Conservation (phyloP, 2,113 vertebrate species). For the Dunckerocampus dactyliophorus region DNA sequence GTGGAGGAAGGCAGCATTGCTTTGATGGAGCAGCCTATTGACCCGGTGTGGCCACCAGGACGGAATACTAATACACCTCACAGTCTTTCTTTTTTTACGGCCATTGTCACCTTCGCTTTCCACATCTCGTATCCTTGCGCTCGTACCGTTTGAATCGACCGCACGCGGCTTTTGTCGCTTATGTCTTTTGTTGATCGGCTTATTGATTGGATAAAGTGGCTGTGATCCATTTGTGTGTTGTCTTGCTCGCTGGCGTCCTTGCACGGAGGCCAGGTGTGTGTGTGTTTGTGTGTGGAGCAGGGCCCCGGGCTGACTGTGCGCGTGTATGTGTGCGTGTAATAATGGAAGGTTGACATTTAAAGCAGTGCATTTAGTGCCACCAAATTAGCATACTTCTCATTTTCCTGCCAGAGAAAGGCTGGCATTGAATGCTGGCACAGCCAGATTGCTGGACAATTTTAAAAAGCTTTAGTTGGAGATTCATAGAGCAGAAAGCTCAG, state of each 20-base stretch:
- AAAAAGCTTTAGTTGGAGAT: constrained; percentile 62
- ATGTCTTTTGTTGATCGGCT: constrained; percentile 42
- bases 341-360: constrained; percentile 71
- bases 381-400: constrained; percentile 69
- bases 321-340: constrained; percentile 47
- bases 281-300: constrained; percentile 17
- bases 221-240: constrained; percentile 54
- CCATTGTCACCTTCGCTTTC: constrained; percentile 5
- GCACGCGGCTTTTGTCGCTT: constrained; percentile 34
- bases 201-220: constrained; percentile 59
- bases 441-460: constrained; percentile 63
- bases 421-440: constrained; percentile 61
- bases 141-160: constrained; percentile 15
- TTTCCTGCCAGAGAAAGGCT: constrained; percentile 47
- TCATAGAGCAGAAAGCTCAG: constrained; percentile 56
- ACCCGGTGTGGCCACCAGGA: constrained; percentile 49
- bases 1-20: constrained; percentile 27
- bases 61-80: constrained; percentile 63
- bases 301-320: constrained; percentile 23
- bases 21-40: constrained; percentile 63
- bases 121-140: neutral
- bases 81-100: neutral
- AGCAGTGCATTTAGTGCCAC: constrained; percentile 65
- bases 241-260: constrained; percentile 23
- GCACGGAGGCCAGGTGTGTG: constrained; percentile 21